Percentiles rank a stretch among this genome's conserved stretches.
Evolutionary conservation across 2,797 vertebrate genomes (phyloP).

Genomic region (Manis pentadactyla): DNA sequence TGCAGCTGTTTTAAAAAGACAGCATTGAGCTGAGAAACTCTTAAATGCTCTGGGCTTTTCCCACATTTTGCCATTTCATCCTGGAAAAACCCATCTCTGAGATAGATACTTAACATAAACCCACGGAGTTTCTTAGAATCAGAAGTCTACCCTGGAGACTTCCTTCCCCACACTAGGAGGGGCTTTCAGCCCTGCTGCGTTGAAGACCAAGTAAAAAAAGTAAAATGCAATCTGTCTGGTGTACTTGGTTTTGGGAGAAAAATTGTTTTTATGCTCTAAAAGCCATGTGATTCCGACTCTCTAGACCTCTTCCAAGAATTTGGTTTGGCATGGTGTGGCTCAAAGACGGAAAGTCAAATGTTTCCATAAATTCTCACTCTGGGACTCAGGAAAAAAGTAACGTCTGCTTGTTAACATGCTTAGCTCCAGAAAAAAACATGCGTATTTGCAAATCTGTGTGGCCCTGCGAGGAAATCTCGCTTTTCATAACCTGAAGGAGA

Average conservation of each 20-base stretch:
- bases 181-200: not conserved
- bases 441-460: not conserved
- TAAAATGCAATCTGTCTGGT: not conserved
- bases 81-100: conserved; percentile 16
- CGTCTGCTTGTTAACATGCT: not conserved
- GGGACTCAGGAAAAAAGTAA: not conserved
- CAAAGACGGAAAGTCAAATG: conserved; percentile 49
- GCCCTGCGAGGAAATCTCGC: too few species aligned
- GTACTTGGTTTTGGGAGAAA: not conserved
- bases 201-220: not conserved
- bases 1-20: not conserved
- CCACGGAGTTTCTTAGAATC: not conserved
- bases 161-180: not conserved
- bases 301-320: conserved; percentile 53
- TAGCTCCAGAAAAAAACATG: not conserved
- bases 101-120: not conserved
- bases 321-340: conserved; percentile 48
- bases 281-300: not conserved
- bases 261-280: not conserved
- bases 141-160: not conserved
- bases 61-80: not conserved
- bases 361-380: conserved; percentile 61
- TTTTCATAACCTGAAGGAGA: too few species aligned
- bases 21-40: not conserved
- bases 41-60: not conserved